A percentile compares a stretch with the other conserved stretches of the same genome.
Evolutionary conservation across 2,113 vertebrate species (phyloP).

Genomic region (Gymnarchus niloticus): DNA sequence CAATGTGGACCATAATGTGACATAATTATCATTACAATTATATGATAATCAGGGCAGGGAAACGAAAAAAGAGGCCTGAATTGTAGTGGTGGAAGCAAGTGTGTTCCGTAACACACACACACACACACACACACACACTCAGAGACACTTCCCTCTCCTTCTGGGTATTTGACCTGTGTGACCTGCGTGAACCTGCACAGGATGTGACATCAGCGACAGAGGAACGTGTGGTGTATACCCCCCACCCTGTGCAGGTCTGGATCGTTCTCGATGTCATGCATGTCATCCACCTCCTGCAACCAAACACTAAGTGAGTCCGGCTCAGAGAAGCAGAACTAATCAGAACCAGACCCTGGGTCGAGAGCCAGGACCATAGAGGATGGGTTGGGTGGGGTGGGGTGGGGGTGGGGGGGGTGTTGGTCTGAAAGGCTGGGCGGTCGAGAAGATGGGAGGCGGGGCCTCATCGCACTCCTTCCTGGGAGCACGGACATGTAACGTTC

Average conservation of each 20-base stretch:
- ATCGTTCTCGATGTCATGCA: background rate
- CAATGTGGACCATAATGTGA: background rate
- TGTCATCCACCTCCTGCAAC: background rate
- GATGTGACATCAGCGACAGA: background rate
- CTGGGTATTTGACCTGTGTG: background rate
- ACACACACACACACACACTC: background rate
- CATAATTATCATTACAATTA: conserved; percentile 10
- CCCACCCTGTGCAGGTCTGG: background rate
- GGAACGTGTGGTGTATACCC: background rate
- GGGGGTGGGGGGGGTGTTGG: background rate
- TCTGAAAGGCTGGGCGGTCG: background rate
- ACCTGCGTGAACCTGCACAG: background rate
- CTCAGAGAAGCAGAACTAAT: conserved; percentile 41
- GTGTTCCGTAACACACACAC: background rate
- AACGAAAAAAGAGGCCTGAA: background rate
- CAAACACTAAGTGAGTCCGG: background rate
- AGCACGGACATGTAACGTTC: conserved; percentile 57
- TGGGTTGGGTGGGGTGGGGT: conserved; percentile 22
- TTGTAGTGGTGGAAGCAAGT: background rate
- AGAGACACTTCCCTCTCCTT: background rate
- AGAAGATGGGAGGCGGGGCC: conserved; percentile 18
- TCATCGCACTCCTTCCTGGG: conserved; percentile 16
- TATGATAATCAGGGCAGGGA: conserved; percentile 8
- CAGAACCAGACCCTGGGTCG: conserved; percentile 34
- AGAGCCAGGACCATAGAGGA: conserved; percentile 34